A percentile compares a stretch with the other conserved stretches of the same genome.
Evolutionary conservation across 64 coral and sea anemone species (phyloP).

Genomic region (Exaiptasia diaphana): DNA sequence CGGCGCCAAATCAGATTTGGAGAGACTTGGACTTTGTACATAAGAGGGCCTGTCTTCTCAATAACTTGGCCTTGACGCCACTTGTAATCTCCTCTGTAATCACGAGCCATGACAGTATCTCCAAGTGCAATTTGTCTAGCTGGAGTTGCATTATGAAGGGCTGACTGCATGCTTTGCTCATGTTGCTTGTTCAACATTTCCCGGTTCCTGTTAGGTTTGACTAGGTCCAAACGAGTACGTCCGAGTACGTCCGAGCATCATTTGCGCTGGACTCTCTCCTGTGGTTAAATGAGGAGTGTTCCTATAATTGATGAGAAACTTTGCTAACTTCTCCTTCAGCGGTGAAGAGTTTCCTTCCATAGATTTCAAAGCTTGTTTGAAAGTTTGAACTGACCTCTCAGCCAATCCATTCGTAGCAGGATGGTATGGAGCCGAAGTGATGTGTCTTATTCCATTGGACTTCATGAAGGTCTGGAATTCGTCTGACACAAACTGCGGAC

Average conservation of each 20-base stretch:
- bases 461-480: slow-evolving; percentile 51
- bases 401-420: slow-evolving; percentile 26
- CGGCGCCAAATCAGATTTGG: slow-evolving; percentile 42
- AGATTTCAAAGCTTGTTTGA: slow-evolving; percentile 7
- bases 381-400: slow-evolving; percentile 4
- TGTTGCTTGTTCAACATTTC: slow-evolving; percentile 56
- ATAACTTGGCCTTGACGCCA: slow-evolving; percentile 25
- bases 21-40: slow-evolving; percentile 33
- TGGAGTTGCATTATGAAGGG: slow-evolving; percentile 14
- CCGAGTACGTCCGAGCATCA: slow-evolving; percentile 37
- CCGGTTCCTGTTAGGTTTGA: slow-evolving; percentile 53
- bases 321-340: slow-evolving; percentile 54
- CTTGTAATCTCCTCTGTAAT: slow-evolving; percentile 31
- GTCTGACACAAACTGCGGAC: slow-evolving; percentile 35
- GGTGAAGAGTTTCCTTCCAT: slow-evolving; percentile 14
- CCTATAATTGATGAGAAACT: slow-evolving; percentile 67
- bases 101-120: slow-evolving; percentile 38
- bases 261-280: slow-evolving; percentile 54
- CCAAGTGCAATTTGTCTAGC: slow-evolving; percentile 27
- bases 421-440: slow-evolving; percentile 42
- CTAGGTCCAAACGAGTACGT: slow-evolving; percentile 50
- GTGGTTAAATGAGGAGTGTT: slow-evolving; percentile 57
- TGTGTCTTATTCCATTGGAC: slow-evolving; percentile 38
- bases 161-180: slow-evolving; percentile 29
- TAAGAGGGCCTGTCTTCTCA: slow-evolving; percentile 42